Percentiles rank a stretch among this genome's conserved stretches.
Conservation (phyloP, 2,888 invertebrate genomes). For the Copidosoma aretas region DNA sequence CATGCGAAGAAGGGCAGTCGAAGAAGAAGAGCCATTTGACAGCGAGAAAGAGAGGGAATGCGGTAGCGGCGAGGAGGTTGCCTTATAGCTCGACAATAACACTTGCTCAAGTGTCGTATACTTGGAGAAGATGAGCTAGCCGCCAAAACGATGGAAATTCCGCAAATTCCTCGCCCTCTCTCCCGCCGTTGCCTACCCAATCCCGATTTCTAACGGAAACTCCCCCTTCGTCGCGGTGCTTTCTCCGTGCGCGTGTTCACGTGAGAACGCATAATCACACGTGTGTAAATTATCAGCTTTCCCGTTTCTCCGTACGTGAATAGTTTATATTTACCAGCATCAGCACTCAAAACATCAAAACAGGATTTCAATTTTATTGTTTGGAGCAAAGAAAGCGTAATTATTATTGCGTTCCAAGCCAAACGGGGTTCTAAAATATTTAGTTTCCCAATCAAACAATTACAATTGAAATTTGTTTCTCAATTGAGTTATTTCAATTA, state of each 20-base stretch:
- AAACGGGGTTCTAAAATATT: too few relatives aligned
- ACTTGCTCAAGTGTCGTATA: conserved; percentile 43
- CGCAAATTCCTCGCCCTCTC: conserved; percentile 35
- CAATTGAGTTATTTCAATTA: too few relatives aligned
- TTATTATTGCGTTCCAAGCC: too few relatives aligned
- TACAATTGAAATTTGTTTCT: too few relatives aligned
- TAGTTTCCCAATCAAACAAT: too few relatives aligned
- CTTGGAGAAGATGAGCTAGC: conserved; percentile 12
- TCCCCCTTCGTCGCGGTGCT: conserved; percentile 23
- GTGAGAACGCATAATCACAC: too few relatives aligned
- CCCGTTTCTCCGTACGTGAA: neutral
- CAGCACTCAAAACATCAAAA: too few relatives aligned
- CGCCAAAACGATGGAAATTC: conserved; percentile 39
- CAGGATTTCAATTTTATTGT: too few relatives aligned
- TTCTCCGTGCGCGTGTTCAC: neutral
- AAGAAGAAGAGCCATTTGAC: conserved; percentile 16
- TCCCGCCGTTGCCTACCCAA: too few relatives aligned
- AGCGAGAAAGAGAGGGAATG: neutral
- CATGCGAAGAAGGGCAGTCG: neutral
- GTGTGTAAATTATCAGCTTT: conserved; percentile 4
- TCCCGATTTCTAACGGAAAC: conserved; percentile 38
- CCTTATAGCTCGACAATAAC: conserved; percentile 33
- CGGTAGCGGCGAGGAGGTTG: conserved; percentile 1
- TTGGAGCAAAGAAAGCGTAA: too few relatives aligned
- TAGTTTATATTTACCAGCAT: too few relatives aligned